Base-by-base conservation (phyloP, 2,888 invertebrate genomes). In the Sinhomidia bicolor region DNA sequence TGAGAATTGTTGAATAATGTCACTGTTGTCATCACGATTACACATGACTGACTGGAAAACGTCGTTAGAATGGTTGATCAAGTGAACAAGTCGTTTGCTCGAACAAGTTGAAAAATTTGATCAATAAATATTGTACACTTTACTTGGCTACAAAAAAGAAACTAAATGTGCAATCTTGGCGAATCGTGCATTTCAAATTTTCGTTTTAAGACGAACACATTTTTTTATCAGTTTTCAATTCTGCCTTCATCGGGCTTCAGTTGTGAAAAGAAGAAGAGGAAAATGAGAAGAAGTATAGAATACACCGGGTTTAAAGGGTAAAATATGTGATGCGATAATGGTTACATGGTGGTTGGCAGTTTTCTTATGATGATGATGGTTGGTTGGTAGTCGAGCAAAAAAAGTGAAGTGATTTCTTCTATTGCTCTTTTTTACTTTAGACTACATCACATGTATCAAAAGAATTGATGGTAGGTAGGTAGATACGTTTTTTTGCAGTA, bases 321-420 rank as follows among this genome's bases (percentile, higher is more conserved):
- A 71, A 60, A 62, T 36, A 65, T 47, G 81, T n/a, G 81, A 82
- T 51, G 54, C 14, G 76, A 76, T 76, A 76, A 76, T 76, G 54
- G 76, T 47, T 76, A 51, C 76, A 76, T 76, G 76, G 26, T 54
- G 76, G 47, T 47, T 76, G 47, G 81, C 62, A 82, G 32, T n/a
- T n/a, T 60, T 36, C 41, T 79, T 32, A 57, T 79, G 78, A 79
- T 32, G 57, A 79, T 76, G 65, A 65, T 29, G 29, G 32, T 26
- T 29, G 65, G 29, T 5, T 36, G 74, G 47, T 29, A 76, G 54
- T 54, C 51, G 29, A 76, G 76, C 76, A 76, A 51, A 54, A 76
- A 68, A 82, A 68, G 68, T 82, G 60, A 57, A 74, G 60, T 82
- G 60, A 84, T 74, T 71, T 74, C 23, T 80, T 71, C 68, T 71